Base-by-base conservation (phyloP, 2,888 invertebrate genomes). In the Agonopterix alstromeriana region DNA sequence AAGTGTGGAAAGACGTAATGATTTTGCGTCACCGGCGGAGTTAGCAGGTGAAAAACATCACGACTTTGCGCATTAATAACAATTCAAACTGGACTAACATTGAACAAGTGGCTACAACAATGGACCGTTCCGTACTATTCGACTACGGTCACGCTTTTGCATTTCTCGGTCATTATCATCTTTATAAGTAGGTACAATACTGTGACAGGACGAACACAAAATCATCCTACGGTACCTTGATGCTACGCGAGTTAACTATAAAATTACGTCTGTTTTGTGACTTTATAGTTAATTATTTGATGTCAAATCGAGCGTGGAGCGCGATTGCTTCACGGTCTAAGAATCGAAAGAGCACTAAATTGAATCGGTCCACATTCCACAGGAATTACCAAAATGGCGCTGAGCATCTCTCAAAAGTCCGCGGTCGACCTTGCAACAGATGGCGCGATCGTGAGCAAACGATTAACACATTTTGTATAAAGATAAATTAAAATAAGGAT, bases 351-450 rank as follows among this genome's bases (percentile, higher is more conserved):
- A 48, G 42, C 54, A 52, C 48, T 65, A 52, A 63, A 63, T 68
- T 59, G 62, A 67, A 64, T 65, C 61, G 58, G 57, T 54, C 43
- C 48, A 60, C 66, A 73, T 73, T 73, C 65, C 61, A 52, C 46
- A 54, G 51, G 60, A 70, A 60, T 65, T 57, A 11, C 42, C 42
- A 12, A 42, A 42, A 42, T 42, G 10, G 42, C 42, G 8, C 59
- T 60, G 60, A 65, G 63, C 62, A 53, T 56, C 55, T 53, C 57
- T 56, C 58, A 61, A 61, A 53, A 65, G 53, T 59, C 54, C 50
- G 58, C 45, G 51, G 47, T 27, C 60, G 75, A 68, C 79, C 82
- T 79, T 79, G 78, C 61, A 48, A 52, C 51, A 53, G 53, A 62
- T 65, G 57, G 52, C 65, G 58, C 48, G 63, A 56, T 65, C 68